Evolutionary conservation across 1,140 invertebrate species (phyloP).

Genomic region (Drosophila ogumai): DNA sequence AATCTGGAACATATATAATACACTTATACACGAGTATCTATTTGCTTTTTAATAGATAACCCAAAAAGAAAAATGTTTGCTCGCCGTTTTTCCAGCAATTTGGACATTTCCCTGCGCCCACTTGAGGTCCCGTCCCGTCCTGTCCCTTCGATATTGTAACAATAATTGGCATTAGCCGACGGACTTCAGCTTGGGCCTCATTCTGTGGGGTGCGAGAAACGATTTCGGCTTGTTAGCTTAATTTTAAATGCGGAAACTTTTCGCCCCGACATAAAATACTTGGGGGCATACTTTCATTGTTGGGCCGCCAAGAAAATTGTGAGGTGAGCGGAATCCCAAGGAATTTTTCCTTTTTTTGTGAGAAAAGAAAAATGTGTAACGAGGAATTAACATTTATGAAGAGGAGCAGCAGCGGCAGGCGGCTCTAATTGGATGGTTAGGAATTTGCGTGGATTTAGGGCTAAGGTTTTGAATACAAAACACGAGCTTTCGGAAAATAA

Average conservation of each 20-base stretch:
- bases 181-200: not conserved
- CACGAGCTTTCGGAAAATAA: too few relatives aligned
- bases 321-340: conserved; percentile 18
- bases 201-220: conserved; percentile 23
- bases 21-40: conserved; percentile 13
- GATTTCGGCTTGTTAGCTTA: conserved; percentile 65
- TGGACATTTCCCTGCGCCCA: conserved; percentile 19
- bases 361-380: conserved; percentile 30
- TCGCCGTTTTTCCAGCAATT: conserved; percentile 54
- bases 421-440: conserved; percentile 34
- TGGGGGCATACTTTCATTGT: conserved; percentile 48
- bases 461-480: not conserved
- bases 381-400: conserved; percentile 40
- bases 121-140: conserved; percentile 21
- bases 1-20: conserved; percentile 32
- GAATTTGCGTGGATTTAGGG: conserved; percentile 1
- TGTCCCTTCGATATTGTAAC: conserved; percentile 39
- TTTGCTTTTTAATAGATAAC: conserved; percentile 43
- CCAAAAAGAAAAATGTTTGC: conserved; percentile 12
- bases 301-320: conserved; percentile 16
- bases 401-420: not conserved
- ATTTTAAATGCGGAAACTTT: conserved; percentile 56
- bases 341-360: conserved; percentile 19
- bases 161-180: conserved; percentile 66
- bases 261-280: conserved; percentile 38